phyloP scores from a whole-genome alignment of 2,113 vertebrate species.

The Bos javanicus region DNA sequence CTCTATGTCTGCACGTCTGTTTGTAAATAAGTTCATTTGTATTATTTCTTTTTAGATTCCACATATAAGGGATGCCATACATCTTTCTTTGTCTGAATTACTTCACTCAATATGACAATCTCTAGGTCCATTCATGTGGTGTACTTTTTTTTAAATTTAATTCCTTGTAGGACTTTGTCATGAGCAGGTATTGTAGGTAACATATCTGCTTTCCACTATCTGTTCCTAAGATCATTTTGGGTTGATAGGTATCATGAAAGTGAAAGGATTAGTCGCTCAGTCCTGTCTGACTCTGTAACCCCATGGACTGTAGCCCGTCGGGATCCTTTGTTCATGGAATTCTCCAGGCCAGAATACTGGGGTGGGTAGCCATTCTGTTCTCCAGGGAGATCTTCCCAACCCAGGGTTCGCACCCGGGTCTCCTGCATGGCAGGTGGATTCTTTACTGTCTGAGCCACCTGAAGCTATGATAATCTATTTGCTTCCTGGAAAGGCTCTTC shows the following conservation, averaged over 20 bases:
- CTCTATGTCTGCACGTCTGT: rapidly evolving
- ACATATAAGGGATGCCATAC: neutral
- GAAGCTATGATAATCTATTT: neutral
- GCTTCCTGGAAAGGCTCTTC: neutral
- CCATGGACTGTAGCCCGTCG: rapidly evolving
- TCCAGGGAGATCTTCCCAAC: neutral
- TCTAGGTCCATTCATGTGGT: neutral
- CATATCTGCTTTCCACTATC: neutral
- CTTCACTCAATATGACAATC: neutral
- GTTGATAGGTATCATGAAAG: neutral
- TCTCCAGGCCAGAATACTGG: neutral
- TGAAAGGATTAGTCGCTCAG: neutral
- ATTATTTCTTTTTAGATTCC: neutral
- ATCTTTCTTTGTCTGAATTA: neutral
- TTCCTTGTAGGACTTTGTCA: neutral
- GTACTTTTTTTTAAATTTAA: no score
- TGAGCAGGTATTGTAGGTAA: rapidly evolving
- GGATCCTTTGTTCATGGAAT: neutral
- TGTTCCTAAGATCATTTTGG: neutral
- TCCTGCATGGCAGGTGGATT: neutral
- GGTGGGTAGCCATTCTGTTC: neutral
- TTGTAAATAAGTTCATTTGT: neutral
- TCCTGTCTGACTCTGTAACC: neutral
- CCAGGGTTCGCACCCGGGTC: neutral
- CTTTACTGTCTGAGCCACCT: neutral